Evolutionary conservation across 2,888 invertebrate genomes (phyloP).

Genomic region (Rotaria socialis): DNA sequence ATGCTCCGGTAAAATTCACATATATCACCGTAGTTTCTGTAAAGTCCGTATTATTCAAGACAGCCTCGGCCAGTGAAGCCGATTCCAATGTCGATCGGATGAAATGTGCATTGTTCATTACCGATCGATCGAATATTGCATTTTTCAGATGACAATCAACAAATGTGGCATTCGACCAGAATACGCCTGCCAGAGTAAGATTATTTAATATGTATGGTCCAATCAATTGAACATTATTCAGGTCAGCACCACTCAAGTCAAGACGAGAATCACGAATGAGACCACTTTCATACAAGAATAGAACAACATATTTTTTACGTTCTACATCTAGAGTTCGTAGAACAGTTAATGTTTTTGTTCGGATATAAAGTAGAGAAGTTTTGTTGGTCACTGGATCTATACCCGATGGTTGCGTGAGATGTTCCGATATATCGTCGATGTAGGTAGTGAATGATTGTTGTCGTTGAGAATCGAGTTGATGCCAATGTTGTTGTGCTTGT

Average conservation of each 20-base stretch:
- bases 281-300: conserved; percentile 12
- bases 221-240: neutral
- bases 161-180: neutral
- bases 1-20: neutral
- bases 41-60: neutral
- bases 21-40: neutral
- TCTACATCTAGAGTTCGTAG: neutral
- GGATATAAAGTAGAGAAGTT: neutral
- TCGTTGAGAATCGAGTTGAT: neutral
- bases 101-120: neutral
- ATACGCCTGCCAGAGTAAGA: neutral
- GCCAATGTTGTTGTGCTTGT: neutral
- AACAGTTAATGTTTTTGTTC: neutral
- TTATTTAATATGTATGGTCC: neutral
- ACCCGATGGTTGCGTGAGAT: neutral
- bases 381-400: neutral
- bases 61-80: neutral
- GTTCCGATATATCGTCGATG: neutral
- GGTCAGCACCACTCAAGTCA: neutral
- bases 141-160: neutral
- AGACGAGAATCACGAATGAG: neutral
- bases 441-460: neutral
- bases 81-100: neutral
- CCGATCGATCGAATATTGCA: neutral
- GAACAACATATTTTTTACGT: neutral